A percentile compares a stretch with the other conserved stretches of the same genome.
Evolutionary conservation across 2,113 vertebrate species (phyloP).

Genomic region (Nibea coibor): DNA sequence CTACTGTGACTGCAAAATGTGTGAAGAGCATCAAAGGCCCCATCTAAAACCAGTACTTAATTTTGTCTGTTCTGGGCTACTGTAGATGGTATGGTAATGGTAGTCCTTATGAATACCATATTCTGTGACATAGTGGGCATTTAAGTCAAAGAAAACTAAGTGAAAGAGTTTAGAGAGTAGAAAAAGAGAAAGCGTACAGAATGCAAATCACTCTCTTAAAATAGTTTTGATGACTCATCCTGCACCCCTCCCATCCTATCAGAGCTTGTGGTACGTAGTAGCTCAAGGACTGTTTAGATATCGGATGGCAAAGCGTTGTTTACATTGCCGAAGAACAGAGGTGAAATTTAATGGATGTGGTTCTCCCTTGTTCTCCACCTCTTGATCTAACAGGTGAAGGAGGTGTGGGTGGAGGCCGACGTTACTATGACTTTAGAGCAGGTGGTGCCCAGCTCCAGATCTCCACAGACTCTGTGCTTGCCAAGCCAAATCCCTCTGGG

Average conservation of each 20-base stretch:
- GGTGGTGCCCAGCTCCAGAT: background rate
- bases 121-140: no score
- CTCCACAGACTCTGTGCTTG: background rate
- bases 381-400: background rate
- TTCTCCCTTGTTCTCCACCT: background rate
- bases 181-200: background rate
- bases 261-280: background rate
- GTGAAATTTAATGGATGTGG: background rate
- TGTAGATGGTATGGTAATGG: no score
- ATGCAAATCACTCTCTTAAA: background rate
- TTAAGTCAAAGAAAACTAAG: background rate
- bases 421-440: background rate
- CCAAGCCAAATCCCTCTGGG: background rate
- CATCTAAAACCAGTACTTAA: no score
- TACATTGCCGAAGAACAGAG: background rate
- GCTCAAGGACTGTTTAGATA: background rate
- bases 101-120: no score
- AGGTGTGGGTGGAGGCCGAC: background rate
- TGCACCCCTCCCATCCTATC: background rate
- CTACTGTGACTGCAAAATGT: no score
- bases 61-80: no score
- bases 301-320: background rate
- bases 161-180: background rate
- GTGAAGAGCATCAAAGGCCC: no score
- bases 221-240: background rate